A percentile compares a stretch with the other conserved stretches of the same genome.
phyloP scores from a whole-genome alignment of 2,888 invertebrate genomes.

The Protonemura montana region DNA sequence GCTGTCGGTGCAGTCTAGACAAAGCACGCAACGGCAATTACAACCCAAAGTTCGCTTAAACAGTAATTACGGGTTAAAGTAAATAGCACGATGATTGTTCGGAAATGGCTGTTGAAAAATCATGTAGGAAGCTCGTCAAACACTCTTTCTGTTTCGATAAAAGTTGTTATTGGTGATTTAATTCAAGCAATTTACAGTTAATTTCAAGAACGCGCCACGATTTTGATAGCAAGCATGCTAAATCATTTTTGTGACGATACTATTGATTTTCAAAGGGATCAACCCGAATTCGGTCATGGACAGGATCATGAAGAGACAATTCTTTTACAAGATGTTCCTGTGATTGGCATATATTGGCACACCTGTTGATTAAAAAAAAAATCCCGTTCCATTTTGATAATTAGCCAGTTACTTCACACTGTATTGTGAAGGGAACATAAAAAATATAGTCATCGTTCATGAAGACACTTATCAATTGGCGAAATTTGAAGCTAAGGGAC shows the following conservation, averaged over 20 bases:
- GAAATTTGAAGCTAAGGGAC: neutral
- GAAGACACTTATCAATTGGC: neutral
- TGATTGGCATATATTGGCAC: neutral
- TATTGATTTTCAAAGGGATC: neutral
- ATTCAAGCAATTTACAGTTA: no score
- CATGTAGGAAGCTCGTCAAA: neutral
- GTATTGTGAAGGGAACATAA: neutral
- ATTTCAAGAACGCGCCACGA: neutral
- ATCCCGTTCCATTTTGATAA: neutral
- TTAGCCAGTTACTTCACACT: neutral
- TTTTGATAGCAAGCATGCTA: neutral
- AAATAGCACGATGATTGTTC: neutral
- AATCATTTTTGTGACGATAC: neutral
- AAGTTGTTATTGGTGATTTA: neutral
- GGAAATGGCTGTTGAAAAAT: neutral
- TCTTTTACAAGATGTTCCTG: neutral
- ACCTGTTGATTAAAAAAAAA: neutral
- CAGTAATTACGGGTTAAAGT: neutral
- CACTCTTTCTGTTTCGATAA: neutral
- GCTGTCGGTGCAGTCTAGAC: neutral
- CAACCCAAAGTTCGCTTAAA: neutral
- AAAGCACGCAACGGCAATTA: neutral
- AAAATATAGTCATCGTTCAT: neutral
- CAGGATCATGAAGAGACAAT: neutral
- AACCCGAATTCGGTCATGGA: conserved; percentile 25